These are phyloP conservation scores for Geotrupes spiniger DNA, from an alignment of 2,888 invertebrate genomes.

Conservation along the genomic window DNA sequence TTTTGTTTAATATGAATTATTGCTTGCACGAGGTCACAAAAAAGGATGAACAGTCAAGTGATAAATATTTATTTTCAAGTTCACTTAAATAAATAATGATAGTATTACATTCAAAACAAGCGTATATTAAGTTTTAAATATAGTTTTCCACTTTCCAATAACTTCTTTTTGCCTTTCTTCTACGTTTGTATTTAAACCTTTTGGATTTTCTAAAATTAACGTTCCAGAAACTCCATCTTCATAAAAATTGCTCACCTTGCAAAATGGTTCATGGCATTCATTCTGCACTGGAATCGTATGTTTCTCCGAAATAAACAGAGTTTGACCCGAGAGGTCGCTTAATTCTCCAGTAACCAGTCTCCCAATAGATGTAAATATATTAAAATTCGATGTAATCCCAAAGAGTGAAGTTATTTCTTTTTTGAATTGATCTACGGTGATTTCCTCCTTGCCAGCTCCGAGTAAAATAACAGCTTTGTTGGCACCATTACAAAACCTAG, in stretches of 20 bases:
- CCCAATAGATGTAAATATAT: slow-evolving; percentile 53
- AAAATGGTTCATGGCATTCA: slow-evolving; percentile 13
- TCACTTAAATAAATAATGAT: too few species aligned
- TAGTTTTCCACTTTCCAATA: slow-evolving; percentile 17
- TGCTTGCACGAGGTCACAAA: too few species aligned
- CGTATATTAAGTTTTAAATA: slow-evolving; percentile 1
- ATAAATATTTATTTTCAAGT: too few species aligned
- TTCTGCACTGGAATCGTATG: slow-evolving; percentile 19
- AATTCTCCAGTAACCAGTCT: slow-evolving; percentile 47
- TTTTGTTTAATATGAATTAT: too few species aligned
- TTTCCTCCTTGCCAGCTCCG: slow-evolving; percentile 59
- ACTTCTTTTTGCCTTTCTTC: slow-evolving; percentile 17
- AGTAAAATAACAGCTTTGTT: slow-evolving; percentile 67
- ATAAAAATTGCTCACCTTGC: slow-evolving; percentile 18
- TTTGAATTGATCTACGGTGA: slow-evolving; percentile 56
- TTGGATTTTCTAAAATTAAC: slow-evolving; percentile 67
- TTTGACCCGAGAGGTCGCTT: slow-evolving; percentile 51
- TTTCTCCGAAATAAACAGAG: too few species aligned
- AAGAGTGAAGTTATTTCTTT: slow-evolving; percentile 63
- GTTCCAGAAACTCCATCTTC: slow-evolving; percentile 55
- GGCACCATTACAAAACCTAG: slow-evolving; percentile 56
- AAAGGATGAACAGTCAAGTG: too few species aligned
- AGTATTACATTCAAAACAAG: too few species aligned
- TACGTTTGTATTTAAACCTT: slow-evolving; percentile 41
- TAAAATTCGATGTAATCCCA: slow-evolving; percentile 62